These are phyloP conservation scores for Tuberolachnus salignus DNA, from an alignment of 2,888 invertebrate species.

Conservation along the genomic window DNA sequence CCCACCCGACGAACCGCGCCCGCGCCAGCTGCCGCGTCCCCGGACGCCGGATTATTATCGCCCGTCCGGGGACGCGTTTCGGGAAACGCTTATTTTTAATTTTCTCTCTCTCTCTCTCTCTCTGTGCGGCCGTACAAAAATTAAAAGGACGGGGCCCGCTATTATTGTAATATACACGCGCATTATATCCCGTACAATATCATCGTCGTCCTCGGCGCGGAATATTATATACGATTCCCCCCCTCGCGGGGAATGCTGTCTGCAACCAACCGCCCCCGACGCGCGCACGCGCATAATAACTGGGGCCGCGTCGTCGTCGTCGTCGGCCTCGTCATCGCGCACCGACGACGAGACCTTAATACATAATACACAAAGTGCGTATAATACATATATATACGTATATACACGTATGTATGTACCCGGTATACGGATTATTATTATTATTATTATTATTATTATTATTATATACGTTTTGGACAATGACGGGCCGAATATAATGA, in stretches of 20 bases:
- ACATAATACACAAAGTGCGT: neutral
- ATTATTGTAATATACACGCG: too few species aligned
- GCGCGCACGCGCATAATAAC: neutral
- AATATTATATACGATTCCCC: too few species aligned
- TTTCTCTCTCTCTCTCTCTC: neutral
- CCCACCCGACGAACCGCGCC: neutral
- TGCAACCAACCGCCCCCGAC: neutral
- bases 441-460: conserved; percentile 23
- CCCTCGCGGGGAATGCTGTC: neutral
- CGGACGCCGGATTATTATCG: too few species aligned
- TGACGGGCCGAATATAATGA: conserved; percentile 50
- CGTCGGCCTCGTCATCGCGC: conserved; percentile 23
- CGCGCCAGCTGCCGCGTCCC: conserved; percentile 1
- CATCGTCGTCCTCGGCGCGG: too few species aligned
- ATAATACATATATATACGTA: neutral
- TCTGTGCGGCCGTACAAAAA: too few species aligned
- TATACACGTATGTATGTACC: neutral
- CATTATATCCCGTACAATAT: too few species aligned
- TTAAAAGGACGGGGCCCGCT: too few species aligned
- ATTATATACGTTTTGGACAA: conserved; percentile 25
- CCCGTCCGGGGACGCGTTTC: neutral
- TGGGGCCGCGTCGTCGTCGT: neutral
- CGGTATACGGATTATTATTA: conserved; percentile 30
- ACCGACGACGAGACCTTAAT: conserved; percentile 37
- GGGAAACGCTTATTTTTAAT: too few species aligned